A percentile compares a stretch with the other conserved stretches of the same genome.
phyloP scores from a whole-genome alignment of 2,113 vertebrate genomes.

The Odontesthes bonariensis region DNA sequence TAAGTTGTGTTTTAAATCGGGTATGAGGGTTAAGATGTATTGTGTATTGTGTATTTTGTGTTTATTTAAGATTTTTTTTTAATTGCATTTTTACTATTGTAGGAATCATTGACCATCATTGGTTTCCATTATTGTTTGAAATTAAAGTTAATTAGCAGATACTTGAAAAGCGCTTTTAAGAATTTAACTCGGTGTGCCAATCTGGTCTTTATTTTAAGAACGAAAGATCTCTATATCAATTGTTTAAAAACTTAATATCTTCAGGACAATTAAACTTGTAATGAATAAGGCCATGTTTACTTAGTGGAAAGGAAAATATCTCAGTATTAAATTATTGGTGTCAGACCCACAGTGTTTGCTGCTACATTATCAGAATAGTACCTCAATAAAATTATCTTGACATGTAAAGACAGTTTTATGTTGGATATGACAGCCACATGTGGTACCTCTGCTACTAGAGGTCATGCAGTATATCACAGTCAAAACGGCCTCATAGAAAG shows the following conservation, averaged over 20 bases:
- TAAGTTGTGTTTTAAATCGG: too few species aligned
- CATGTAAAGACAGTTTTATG: background rate
- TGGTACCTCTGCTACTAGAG: background rate
- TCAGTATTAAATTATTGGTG: slow-evolving; percentile 11
- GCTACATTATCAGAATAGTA: slow-evolving; percentile 10
- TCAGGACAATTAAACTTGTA: slow-evolving; percentile 5
- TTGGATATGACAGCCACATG: background rate
- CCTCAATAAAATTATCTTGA: slow-evolving; percentile 17
- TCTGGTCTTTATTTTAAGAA: slow-evolving; percentile 3
- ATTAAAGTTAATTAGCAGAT: background rate
- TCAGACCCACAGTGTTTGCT: background rate
- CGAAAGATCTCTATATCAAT: background rate
- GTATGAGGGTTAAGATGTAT: too few species aligned
- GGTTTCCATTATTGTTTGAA: slow-evolving; percentile 8
- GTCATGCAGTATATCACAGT: background rate
- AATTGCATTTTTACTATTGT: background rate
- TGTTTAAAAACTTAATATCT: background rate
- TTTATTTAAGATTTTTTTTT: too few species aligned
- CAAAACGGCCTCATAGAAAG: background rate
- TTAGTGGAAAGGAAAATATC: background rate
- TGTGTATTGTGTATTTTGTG: too few species aligned
- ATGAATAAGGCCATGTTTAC: background rate
- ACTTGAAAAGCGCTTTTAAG: slow-evolving; percentile 6
- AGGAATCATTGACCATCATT: background rate
- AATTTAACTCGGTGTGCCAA: background rate